phyloP scores from a whole-genome alignment of 1,140 invertebrate species.

The Hylaeus volcanicus region DNA sequence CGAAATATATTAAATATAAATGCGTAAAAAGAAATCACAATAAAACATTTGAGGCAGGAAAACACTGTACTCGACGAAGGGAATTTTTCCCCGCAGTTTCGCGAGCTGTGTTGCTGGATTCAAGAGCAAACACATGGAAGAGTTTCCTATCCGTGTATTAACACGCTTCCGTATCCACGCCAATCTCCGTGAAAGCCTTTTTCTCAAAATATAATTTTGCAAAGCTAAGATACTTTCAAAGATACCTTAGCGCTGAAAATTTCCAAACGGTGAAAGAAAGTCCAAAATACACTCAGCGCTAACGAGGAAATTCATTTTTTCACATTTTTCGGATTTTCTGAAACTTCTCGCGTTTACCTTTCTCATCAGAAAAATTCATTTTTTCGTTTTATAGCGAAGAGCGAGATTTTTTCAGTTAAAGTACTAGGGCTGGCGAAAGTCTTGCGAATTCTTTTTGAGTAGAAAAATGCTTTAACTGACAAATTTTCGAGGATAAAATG shows the following conservation, averaged over 20 bases:
- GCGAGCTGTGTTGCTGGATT: neutral
- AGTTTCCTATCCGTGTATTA: constrained; percentile 14
- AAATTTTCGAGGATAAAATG: too few relatives aligned
- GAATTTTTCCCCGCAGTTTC: neutral
- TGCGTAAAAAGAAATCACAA: neutral
- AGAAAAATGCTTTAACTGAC: too few relatives aligned
- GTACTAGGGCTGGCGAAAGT: too few relatives aligned
- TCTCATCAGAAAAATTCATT: too few relatives aligned
- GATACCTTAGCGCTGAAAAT: neutral
- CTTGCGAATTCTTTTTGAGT: too few relatives aligned
- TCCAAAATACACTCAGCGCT: neutral
- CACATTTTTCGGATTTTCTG: constrained; percentile 5
- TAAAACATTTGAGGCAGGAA: neutral
- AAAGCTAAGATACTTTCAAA: constrained; percentile 1
- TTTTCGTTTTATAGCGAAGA: too few relatives aligned
- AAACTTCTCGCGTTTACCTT: neutral
- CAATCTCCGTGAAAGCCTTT: constrained; percentile 7
- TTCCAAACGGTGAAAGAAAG: neutral
- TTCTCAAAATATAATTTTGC: constrained; percentile 24
- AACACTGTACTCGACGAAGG: neutral
- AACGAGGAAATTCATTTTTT: constrained; percentile 16
- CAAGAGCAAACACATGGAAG: neutral
- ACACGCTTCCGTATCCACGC: neutral
- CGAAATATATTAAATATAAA: neutral
- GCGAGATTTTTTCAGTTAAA: too few relatives aligned